A percentile compares a stretch with the other conserved stretches of the same genome.
Evolutionary conservation across 2,113 vertebrate species (phyloP).

Genomic region (Fukomys damarensis): DNA sequence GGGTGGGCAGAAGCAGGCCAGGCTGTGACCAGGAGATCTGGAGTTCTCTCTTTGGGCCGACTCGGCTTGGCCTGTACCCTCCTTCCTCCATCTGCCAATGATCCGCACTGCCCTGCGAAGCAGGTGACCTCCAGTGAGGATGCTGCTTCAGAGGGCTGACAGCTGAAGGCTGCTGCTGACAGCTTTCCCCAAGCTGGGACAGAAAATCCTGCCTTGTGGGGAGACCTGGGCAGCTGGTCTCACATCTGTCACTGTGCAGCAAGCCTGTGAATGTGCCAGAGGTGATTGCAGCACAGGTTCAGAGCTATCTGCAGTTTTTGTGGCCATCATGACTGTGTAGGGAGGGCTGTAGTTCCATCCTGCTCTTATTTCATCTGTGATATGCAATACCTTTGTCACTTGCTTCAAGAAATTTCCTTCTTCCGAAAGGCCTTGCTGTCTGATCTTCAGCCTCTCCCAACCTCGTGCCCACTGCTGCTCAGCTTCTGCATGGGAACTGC

Average conservation of each 20-base stretch:
- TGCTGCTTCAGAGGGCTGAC: slow-evolving; percentile 25
- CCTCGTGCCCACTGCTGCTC: accelerated
- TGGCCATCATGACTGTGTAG: neutral
- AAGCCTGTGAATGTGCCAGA: neutral
- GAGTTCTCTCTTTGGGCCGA: neutral
- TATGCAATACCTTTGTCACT: neutral
- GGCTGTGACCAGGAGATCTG: neutral
- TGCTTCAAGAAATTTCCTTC: neutral
- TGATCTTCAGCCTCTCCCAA: neutral
- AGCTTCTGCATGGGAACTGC: neutral
- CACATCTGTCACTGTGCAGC: neutral
- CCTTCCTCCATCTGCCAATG: neutral
- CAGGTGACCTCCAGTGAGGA: slow-evolving; percentile 45
- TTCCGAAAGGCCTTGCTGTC: neutral
- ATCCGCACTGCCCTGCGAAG: neutral
- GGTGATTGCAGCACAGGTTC: neutral
- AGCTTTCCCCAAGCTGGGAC: neutral
- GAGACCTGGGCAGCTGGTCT: slow-evolving; percentile 12
- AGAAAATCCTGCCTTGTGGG: neutral
- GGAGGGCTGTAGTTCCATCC: neutral
- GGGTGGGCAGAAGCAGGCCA: neutral
- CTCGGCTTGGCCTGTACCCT: neutral
- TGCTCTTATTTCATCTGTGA: neutral
- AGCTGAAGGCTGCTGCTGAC: slow-evolving; percentile 32
- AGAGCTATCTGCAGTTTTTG: neutral